phyloP scores from a whole-genome alignment of 2,113 vertebrate species.

The Passer domesticus region DNA sequence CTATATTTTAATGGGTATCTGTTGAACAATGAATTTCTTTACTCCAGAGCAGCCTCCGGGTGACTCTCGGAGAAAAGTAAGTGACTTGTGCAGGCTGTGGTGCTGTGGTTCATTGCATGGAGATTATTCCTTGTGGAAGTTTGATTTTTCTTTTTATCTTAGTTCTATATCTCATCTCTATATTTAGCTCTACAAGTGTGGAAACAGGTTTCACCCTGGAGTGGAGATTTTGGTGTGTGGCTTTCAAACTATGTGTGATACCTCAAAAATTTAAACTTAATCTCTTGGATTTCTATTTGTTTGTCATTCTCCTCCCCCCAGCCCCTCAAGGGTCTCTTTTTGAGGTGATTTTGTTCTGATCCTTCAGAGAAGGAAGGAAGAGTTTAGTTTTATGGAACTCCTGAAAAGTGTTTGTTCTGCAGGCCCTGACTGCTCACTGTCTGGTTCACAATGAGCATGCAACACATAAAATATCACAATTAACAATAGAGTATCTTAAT shows the following conservation, averaged over 20 bases:
- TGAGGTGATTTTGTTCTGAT: background rate
- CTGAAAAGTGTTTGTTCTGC: background rate
- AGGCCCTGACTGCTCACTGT: background rate
- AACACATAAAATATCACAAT: background rate
- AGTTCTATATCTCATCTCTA: constrained; percentile 44
- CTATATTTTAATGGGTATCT: constrained; percentile 56
- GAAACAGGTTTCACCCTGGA: constrained; percentile 78
- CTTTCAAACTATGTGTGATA: background rate
- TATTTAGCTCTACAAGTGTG: constrained; percentile 56
- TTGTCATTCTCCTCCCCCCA: background rate
- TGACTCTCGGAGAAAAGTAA: constrained; percentile 98
- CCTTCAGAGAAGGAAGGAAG: background rate
- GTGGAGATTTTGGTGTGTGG: constrained; percentile 55
- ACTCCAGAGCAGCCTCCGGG: constrained; percentile 96
- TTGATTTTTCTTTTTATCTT: constrained; percentile 52
- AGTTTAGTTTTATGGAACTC: background rate
- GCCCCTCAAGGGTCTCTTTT: background rate
- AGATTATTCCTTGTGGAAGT: constrained; percentile 61
- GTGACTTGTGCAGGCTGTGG: constrained; percentile 78
- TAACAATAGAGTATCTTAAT: background rate
- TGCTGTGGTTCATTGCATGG: constrained; percentile 85
- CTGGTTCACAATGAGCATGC: background rate
- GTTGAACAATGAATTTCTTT: constrained; percentile 84
- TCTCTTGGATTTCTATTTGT: background rate
- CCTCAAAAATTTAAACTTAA: background rate